These are phyloP conservation scores for Drosophila punjabiensis DNA, from an alignment of 1,140 invertebrate species.

Conservation along the genomic window DNA sequence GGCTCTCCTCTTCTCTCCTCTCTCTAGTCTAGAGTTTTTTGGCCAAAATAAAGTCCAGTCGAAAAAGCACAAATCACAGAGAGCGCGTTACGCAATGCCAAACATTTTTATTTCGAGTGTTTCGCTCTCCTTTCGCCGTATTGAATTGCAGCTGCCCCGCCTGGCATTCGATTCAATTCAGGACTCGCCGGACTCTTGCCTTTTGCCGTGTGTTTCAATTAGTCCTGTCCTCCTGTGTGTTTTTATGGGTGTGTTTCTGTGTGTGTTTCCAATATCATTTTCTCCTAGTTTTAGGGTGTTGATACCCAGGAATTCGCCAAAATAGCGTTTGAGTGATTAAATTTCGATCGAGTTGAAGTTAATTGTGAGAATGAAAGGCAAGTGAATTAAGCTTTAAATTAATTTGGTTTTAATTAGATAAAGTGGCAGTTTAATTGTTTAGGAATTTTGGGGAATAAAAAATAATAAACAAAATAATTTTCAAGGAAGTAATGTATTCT, in stretches of 20 bases:
- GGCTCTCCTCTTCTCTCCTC: background rate
- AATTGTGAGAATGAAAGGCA: constrained; percentile 2
- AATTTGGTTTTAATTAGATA: background rate
- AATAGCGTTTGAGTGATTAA: constrained; percentile 11
- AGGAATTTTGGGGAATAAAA: background rate
- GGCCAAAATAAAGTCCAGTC: constrained; percentile 6
- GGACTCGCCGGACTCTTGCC: constrained; percentile 1
- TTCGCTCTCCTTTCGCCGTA: constrained; percentile 20
- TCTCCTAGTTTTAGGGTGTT: constrained; percentile 15
- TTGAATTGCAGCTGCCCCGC: constrained; percentile 31
- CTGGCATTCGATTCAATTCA: constrained; percentile 33
- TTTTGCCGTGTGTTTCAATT: constrained; percentile 40
- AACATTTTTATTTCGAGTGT: constrained; percentile 53
- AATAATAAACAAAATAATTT: background rate
- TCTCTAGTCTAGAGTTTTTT: background rate
- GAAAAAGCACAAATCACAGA: constrained; percentile 36
- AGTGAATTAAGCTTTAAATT: background rate
- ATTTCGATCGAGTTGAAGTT: constrained; percentile 17
- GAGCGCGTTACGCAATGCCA: constrained; percentile 45
- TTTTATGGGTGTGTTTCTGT: background rate
- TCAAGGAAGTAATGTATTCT: background rate
- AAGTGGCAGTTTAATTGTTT: background rate
- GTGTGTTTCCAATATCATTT: constrained; percentile 28
- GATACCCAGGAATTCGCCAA: constrained; percentile 18
- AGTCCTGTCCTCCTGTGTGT: constrained; percentile 1